phyloP scores from a whole-genome alignment of 2,888 invertebrate genomes.

The Proisotoma minuta region DNA sequence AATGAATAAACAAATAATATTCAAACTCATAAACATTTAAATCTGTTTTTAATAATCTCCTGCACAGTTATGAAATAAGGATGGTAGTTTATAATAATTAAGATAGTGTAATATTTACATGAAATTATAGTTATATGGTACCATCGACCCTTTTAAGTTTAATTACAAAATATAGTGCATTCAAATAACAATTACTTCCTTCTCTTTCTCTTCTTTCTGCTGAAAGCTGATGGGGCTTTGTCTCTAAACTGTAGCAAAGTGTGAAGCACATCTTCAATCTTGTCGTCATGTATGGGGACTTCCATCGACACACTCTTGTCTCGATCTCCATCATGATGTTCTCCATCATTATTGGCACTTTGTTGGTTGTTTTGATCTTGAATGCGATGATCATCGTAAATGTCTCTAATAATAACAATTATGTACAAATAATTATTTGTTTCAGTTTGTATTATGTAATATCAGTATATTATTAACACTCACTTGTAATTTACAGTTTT shows the following conservation, averaged over 20 bases:
- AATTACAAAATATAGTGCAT: background rate
- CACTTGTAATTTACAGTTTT: conserved; percentile 46
- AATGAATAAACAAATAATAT: too few relatives aligned
- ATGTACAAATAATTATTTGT: background rate
- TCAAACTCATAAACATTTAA: too few relatives aligned
- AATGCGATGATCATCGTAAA: conserved; percentile 12
- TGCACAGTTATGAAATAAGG: too few relatives aligned
- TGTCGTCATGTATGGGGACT: conserved; percentile 45
- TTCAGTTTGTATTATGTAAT: too few relatives aligned
- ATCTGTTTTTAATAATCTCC: too few relatives aligned
- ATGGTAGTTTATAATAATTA: background rate
- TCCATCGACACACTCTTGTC: conserved; percentile 46
- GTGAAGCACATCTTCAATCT: conserved; percentile 45
- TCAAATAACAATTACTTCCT: background rate
- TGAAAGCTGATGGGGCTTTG: background rate
- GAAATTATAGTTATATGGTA: background rate
- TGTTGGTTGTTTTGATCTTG: background rate
- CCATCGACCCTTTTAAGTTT: background rate
- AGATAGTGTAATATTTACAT: too few relatives aligned
- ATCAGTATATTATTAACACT: conserved; percentile 17
- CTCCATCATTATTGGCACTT: conserved; percentile 1
- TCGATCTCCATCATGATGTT: conserved; percentile 26
- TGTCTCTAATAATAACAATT: background rate
- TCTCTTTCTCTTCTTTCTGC: conserved; percentile 1
- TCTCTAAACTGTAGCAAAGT: conserved; percentile 43